These are phyloP conservation scores for Mastigias papua DNA, from an alignment of 30 jellyfish, hydroid and myxozoan species.

Conservation along the genomic window DNA sequence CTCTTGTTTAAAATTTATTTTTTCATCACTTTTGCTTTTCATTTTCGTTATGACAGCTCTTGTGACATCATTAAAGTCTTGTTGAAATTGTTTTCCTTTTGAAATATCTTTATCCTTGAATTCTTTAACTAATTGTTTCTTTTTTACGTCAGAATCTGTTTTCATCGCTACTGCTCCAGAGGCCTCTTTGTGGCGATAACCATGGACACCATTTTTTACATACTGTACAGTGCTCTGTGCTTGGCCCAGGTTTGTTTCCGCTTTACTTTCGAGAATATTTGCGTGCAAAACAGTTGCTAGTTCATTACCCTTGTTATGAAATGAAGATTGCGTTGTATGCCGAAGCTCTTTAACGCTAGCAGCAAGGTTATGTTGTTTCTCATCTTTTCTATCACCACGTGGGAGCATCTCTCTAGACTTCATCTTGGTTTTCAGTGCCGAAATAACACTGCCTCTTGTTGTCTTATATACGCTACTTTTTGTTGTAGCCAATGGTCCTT, in stretches of 20 bases:
- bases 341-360: not conserved
- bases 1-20: not conserved
- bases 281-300: not conserved
- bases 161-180: not conserved
- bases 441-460: not conserved
- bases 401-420: not conserved
- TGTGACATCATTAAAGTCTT: slow-evolving; percentile 38
- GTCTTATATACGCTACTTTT: not conserved
- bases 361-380: not conserved
- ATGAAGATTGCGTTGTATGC: not conserved
- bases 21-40: not conserved
- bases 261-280: not conserved
- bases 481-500: not conserved
- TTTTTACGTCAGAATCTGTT: not conserved
- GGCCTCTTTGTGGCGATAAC: not conserved
- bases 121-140: not conserved
- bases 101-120: not conserved
- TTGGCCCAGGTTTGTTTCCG: not conserved
- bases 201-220: not conserved
- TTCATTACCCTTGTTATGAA: not conserved
- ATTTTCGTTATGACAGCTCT: slow-evolving; percentile 15
- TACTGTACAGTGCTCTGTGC: not conserved
- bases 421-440: not conserved
- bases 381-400: not conserved
- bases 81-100: not conserved